Conservation (phyloP, 2,797 vertebrate species). For the Coccyzus lansbergi region DNA sequence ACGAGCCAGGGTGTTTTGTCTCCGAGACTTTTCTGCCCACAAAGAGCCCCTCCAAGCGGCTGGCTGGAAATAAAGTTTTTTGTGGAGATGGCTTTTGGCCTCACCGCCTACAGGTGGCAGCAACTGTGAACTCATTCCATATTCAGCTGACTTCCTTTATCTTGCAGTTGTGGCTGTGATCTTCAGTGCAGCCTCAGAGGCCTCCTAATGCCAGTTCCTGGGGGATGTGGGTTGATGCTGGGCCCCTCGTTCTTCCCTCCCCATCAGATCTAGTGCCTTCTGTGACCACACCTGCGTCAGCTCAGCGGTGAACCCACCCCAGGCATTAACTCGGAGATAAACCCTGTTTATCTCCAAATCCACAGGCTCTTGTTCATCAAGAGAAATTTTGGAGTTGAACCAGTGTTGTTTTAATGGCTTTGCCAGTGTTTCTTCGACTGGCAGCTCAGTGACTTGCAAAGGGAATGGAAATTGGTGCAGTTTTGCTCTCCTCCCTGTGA, state of each 20-base stretch:
- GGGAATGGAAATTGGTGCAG: background rate
- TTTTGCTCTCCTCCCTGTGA: rapidly evolving
- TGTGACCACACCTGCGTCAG: background rate
- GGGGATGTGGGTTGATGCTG: background rate
- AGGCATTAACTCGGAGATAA: too few species aligned
- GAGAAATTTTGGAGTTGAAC: background rate
- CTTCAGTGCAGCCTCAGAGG: background rate
- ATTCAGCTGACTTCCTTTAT: background rate
- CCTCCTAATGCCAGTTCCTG: background rate
- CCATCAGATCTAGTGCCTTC: background rate
- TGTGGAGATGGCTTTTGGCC: background rate
- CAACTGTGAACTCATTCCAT: background rate
- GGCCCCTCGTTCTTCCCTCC: background rate
- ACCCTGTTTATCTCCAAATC: background rate
- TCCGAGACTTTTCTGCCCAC: background rate
- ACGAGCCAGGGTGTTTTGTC: rapidly evolving
- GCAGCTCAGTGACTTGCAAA: background rate
- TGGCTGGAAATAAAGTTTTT: background rate
- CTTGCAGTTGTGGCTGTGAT: background rate
- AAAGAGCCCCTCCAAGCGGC: background rate
- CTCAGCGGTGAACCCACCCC: background rate
- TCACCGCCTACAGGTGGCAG: background rate
- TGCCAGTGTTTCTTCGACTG: background rate
- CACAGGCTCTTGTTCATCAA: background rate
- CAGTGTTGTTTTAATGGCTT: background rate